Base-by-base conservation (phyloP, 2,797 vertebrate genomes). In the Allobates femoralis region DNA sequence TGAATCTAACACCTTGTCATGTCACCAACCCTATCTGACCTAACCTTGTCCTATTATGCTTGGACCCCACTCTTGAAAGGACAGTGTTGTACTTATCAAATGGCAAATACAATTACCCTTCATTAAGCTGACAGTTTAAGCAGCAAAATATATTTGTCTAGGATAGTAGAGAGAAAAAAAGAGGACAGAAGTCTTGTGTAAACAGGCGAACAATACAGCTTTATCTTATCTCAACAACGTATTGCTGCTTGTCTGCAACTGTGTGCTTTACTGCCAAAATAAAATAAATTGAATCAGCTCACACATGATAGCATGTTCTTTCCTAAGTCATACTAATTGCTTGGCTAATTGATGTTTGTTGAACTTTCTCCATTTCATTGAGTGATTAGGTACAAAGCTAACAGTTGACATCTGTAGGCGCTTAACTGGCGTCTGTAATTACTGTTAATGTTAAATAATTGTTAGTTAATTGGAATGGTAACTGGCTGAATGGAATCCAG, bases 361-460 rank as follows among this genome's bases (percentile, higher is more conserved):
- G 94, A 96, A 96, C 95, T 96, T 96, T 96, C 94, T 95, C 94
- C 93, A 94, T 95, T 96, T 96, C 95, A 94, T 94, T 95, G 94
- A 96, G 94, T 95, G 95, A 96, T 96, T 96, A 95, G 95, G 94
- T 95, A 96, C 93, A 95, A 96, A 95, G 93, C 95, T 95, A 94
- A 95, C 94, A 90, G 95, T 95, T 92, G 95, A 96, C 97, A 97
- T 97, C 96, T 96, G 96, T 96, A 95, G 97, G 95, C 94, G 93
- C 96, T 96, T 95, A 93, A 96, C 95, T 95, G 95, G 94, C 93
- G 88, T 90, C 91, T 92, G 94, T 97, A 97, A 98, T 98, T 98
- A 97, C 95, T 96, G 95, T 96, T 95, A 96, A 96, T 96, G 94
- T 96, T 96, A 96, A 98, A 96, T 96, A 96, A 97, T 96, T 97